Evolutionary conservation across 2,797 vertebrate genomes (phyloP).

Genomic region (Acrocephalus scirpaceus): DNA sequence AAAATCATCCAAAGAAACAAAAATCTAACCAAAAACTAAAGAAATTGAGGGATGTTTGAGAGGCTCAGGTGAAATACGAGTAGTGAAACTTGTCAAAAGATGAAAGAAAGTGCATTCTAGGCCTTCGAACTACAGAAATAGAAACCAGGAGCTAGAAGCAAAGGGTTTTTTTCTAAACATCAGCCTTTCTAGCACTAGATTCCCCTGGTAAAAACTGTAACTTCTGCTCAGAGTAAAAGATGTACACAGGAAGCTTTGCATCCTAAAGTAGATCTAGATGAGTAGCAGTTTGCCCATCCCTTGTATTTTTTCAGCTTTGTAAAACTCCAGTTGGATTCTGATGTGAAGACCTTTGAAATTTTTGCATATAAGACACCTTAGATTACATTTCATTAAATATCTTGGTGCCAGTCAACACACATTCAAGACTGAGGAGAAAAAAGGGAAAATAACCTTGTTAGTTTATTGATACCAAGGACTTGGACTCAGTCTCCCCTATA

Average conservation of each 20-base stretch:
- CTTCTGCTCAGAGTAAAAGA: not conserved
- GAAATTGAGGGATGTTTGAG: not conserved
- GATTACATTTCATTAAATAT: not conserved
- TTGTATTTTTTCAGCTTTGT: not conserved
- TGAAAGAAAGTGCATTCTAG: not conserved
- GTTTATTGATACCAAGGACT: not conserved
- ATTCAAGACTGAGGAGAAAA: not conserved
- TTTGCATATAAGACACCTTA: not conserved
- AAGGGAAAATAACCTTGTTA: not conserved
- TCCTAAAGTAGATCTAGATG: not conserved
- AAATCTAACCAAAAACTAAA: not conserved
- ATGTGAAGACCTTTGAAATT: not conserved
- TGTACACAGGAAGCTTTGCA: not conserved
- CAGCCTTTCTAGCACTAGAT: not conserved
- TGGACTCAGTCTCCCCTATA: not conserved
- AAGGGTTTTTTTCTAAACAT: not conserved
- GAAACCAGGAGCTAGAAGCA: not conserved
- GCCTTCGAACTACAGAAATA: not conserved
- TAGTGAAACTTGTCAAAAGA: not conserved
- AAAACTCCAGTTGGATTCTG: not conserved
- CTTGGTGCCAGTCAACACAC: not conserved
- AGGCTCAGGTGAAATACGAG: not conserved
- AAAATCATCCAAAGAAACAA: not conserved
- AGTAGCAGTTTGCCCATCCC: not conserved
- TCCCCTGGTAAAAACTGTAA: not conserved